Base-by-base conservation (phyloP, 2,797 vertebrate species). In the Xenentodon cancila region DNA sequence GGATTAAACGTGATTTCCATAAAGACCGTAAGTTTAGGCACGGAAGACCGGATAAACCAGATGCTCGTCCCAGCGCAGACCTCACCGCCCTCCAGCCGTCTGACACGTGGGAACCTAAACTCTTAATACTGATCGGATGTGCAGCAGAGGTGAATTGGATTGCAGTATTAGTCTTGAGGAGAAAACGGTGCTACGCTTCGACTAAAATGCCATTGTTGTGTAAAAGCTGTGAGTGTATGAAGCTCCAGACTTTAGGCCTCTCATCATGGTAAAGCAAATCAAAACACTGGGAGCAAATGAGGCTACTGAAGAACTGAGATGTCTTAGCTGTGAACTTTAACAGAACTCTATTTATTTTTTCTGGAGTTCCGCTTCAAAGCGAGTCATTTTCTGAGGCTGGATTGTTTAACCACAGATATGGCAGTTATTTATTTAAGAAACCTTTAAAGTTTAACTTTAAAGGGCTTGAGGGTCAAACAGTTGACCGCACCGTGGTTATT, bases 11-110 rank as follows among this genome's bases (percentile, higher is more conserved):
- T 68, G 73, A 44, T 60, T 71, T 60, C 51, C 52, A 60, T 64
- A 34, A 65, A 81, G 70, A 83, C 47, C 67, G 59, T 57, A 75
- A 71, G 73, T 71, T 78, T 77, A 80, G 77, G 78, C 85, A 88
- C 56, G 63, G 82, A 85, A 85, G 76, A 86, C 82, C 77, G 70
- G 76, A 78, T 80, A 63, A 59, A 76, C 32, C 32, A 9, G 32
- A 9, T 21, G 53, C 48, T 53, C 71, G 27, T 49, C 44, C 25
- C 66, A 75, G 77, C 65, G 49, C 58, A 50, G 48, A 67, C 50
- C 44, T 1, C 57, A 76, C 72, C 68, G 1, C 53, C 54, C 30
- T 48, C 54, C 19, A 19, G 44, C 53, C 52, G 54, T 78, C 50
- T 60, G 63, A 63, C 30, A 62, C 13, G 44, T 16, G 13, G 73